Percentiles rank a stretch among this genome's conserved stretches.
Evolutionary conservation across 1,140 invertebrate species (phyloP).

Genomic region (Monochamus saltuarius): DNA sequence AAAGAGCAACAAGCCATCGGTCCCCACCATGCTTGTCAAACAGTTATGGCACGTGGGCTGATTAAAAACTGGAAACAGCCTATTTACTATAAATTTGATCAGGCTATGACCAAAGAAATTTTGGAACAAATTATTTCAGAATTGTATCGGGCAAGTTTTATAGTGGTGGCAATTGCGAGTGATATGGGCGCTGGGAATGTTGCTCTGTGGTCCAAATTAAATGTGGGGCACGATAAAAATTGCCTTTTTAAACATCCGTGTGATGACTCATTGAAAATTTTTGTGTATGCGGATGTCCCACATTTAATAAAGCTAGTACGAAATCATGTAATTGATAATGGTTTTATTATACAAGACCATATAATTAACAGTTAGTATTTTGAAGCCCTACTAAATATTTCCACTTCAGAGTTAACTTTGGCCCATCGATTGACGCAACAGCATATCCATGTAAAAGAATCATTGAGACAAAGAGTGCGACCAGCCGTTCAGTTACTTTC

Average conservation of each 20-base stretch:
- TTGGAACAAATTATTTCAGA: conserved; percentile 10
- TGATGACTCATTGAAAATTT: conserved; percentile 4
- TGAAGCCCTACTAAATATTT: too few species aligned
- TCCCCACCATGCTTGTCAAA: neutral
- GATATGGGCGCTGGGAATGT: conserved; percentile 21
- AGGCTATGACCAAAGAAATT: conserved; percentile 22
- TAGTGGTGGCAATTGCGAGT: conserved; percentile 17
- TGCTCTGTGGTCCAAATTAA: conserved; percentile 13
- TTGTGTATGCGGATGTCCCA: neutral
- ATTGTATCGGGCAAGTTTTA: conserved; percentile 14
- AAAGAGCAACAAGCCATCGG: neutral
- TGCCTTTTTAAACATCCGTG: conserved; percentile 13
- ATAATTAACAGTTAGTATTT: too few species aligned
- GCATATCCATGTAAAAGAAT: too few species aligned
- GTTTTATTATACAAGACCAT: too few species aligned
- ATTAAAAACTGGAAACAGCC: conserved; percentile 22
- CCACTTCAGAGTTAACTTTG: too few species aligned
- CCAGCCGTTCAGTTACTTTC: too few species aligned
- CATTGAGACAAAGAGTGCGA: too few species aligned
- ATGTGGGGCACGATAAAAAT: conserved; percentile 9
- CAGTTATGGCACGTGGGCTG: neutral
- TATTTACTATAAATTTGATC: conserved; percentile 28
- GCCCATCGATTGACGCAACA: too few species aligned
- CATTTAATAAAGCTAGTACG: too few species aligned
- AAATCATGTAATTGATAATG: too few species aligned